These are phyloP conservation scores for Drosophila chauvacae DNA, from an alignment of 1,140 invertebrate genomes.

Conservation along the genomic window DNA sequence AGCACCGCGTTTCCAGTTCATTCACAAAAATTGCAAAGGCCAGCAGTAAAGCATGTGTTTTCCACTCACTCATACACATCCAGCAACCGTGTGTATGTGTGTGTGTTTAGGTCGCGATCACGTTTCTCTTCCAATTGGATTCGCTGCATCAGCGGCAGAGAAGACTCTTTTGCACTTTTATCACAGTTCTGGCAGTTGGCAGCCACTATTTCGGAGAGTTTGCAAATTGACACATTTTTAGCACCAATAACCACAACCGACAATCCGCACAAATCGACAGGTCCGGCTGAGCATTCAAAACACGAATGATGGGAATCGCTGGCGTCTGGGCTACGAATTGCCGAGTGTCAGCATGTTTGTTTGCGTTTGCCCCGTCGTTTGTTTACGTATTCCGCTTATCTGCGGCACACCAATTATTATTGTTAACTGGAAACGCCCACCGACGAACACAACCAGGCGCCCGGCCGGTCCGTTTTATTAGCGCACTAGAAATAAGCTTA, in stretches of 20 bases:
- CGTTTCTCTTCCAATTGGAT: constrained; percentile 49
- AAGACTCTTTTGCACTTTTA: constrained; percentile 4
- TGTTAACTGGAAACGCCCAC: constrained; percentile 44
- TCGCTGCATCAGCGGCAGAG: constrained; percentile 7
- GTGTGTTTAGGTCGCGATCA: constrained; percentile 50
- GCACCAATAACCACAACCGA: not conserved
- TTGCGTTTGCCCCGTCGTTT: constrained; percentile 36
- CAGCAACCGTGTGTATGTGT: constrained; percentile 1
- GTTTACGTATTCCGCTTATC: constrained; percentile 47
- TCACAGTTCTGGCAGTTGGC: constrained; percentile 18
- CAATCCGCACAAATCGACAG: constrained; percentile 7
- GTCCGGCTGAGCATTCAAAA: constrained; percentile 11
- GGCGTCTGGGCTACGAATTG: not conserved
- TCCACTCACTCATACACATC: constrained; percentile 5
- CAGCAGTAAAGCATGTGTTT: constrained; percentile 41
- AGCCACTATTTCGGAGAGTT: constrained; percentile 2
- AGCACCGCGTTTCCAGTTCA: constrained; percentile 25
- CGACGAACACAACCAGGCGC: constrained; percentile 12
- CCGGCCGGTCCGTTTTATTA: constrained; percentile 26
- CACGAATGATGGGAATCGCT: constrained; percentile 26
- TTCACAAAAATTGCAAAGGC: constrained; percentile 30
- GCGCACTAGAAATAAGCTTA: constrained; percentile 34
- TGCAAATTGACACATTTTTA: constrained; percentile 22
- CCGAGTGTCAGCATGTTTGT: constrained; percentile 40
- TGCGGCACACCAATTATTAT: constrained; percentile 39